A percentile compares a stretch with the other conserved stretches of the same genome.
Conservation (phyloP, 2,113 vertebrate species). For the Leiothrix lutea region DNA sequence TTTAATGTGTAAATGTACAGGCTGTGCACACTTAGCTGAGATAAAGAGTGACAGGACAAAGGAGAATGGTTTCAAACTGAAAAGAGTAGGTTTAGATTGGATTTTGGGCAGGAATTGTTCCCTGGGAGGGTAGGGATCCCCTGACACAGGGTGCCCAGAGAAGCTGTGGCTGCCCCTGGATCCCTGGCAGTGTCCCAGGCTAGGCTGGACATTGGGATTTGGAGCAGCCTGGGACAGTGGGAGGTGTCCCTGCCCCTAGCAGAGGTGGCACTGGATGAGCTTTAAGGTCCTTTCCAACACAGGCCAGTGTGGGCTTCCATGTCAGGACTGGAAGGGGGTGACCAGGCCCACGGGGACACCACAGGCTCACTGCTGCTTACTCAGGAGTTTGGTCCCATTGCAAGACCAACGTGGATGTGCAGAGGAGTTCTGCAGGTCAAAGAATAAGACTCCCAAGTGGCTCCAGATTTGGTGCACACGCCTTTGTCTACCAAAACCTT, state of each 20-base stretch:
- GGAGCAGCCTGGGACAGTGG: background rate
- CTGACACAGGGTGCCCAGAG: background rate
- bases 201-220: background rate
- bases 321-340: background rate
- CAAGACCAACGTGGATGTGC: rapidly evolving
- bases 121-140: background rate
- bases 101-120: rapidly evolving
- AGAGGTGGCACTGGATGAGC: rapidly evolving
- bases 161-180: background rate
- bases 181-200: background rate
- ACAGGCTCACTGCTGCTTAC: background rate
- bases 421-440: background rate
- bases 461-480: background rate
- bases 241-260: background rate
- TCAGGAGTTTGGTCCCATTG: background rate
- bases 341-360: background rate
- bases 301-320: background rate
- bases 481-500: background rate
- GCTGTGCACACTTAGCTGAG: background rate
- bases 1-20: background rate
- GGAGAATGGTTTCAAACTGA: background rate
- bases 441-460: rapidly evolving
- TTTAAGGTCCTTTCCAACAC: background rate
- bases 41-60: background rate
- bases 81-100: background rate